Evolutionary conservation across 2,888 invertebrate genomes (phyloP).

Genomic region (Eledone cirrhosa): DNA sequence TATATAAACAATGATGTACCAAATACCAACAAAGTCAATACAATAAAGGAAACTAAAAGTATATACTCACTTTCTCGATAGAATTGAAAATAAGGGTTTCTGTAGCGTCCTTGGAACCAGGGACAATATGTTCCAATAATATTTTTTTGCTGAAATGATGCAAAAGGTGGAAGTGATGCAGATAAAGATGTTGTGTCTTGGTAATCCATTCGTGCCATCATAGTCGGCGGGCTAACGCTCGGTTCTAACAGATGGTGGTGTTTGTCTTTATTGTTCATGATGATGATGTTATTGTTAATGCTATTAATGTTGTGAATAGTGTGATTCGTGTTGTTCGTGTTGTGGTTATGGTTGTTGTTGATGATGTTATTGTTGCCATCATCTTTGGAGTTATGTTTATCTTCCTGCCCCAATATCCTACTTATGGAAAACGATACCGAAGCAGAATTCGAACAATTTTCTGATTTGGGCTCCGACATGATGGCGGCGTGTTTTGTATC

Average conservation of each 20-base stretch:
- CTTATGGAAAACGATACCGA: conserved; percentile 26
- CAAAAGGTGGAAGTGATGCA: conserved; percentile 22
- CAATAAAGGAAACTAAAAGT: no score
- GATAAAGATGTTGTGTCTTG: background rate
- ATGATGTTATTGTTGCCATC: background rate
- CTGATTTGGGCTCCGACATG: conserved; percentile 12
- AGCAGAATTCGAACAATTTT: background rate
- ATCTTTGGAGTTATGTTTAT: background rate
- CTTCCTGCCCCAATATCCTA: conserved; percentile 21
- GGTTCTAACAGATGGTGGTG: conserved; percentile 9
- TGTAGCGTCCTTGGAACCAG: conserved; percentile 28
- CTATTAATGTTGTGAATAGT: no score
- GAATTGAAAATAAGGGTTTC: conserved; percentile 27
- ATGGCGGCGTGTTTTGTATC: background rate
- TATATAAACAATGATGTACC: no score
- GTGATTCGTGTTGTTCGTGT: no score
- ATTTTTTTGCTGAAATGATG: conserved; percentile 26
- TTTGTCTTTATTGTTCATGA: no score
- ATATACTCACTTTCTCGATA: conserved; percentile 28
- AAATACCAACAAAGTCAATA: no score
- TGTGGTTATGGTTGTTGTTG: no score
- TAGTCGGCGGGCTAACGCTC: conserved; percentile 1
- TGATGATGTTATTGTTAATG: no score
- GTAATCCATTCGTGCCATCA: conserved; percentile 23
- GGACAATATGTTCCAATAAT: conserved; percentile 28